Percentiles rank a stretch among this genome's conserved stretches.
phyloP scores from a whole-genome alignment of 2,797 vertebrate species.

The Odontamblyopus rebecca region DNA sequence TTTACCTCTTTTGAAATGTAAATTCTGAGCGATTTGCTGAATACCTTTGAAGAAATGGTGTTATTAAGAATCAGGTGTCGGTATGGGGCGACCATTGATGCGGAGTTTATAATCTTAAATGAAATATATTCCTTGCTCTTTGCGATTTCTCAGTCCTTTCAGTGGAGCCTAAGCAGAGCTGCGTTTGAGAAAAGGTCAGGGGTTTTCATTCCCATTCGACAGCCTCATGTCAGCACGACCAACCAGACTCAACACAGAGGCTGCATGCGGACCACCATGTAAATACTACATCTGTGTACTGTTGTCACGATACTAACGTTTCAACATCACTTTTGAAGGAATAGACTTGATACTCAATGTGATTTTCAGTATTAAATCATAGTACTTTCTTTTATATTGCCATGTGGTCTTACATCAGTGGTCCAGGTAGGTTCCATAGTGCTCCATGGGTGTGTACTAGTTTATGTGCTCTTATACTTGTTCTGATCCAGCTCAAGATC shows the following conservation, averaged over 20 bases:
- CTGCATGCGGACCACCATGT: not conserved
- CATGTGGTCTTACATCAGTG: too few relatives aligned
- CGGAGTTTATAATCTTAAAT: conserved; percentile 82
- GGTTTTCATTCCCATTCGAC: conserved; percentile 66
- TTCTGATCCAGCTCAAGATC: too few relatives aligned
- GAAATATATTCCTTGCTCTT: conserved; percentile 66
- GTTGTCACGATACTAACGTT: too few relatives aligned
- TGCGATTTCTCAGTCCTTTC: conserved; percentile 63
- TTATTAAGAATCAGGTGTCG: conserved; percentile 87
- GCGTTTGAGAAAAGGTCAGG: conserved; percentile 64
- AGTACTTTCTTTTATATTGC: too few relatives aligned
- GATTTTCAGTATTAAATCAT: too few relatives aligned
- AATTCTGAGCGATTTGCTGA: conserved; percentile 86
- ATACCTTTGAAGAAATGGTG: conserved; percentile 88
- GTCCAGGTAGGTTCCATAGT: too few relatives aligned
- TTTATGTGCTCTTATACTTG: too few relatives aligned
- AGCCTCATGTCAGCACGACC: conserved; percentile 59
- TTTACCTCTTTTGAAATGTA: conserved; percentile 90
- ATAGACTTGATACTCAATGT: too few relatives aligned
- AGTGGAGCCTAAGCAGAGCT: conserved; percentile 61
- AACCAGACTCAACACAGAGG: conserved; percentile 44
- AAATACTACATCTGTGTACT: not conserved
- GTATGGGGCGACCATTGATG: conserved; percentile 75
- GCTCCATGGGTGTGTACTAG: too few relatives aligned
- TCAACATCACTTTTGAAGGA: too few relatives aligned